Evolutionary conservation across 2,797 vertebrate genomes (phyloP), one percentile per base, ranked within the genome.

Genomic region (Rhynchonycteris naso): DNA sequence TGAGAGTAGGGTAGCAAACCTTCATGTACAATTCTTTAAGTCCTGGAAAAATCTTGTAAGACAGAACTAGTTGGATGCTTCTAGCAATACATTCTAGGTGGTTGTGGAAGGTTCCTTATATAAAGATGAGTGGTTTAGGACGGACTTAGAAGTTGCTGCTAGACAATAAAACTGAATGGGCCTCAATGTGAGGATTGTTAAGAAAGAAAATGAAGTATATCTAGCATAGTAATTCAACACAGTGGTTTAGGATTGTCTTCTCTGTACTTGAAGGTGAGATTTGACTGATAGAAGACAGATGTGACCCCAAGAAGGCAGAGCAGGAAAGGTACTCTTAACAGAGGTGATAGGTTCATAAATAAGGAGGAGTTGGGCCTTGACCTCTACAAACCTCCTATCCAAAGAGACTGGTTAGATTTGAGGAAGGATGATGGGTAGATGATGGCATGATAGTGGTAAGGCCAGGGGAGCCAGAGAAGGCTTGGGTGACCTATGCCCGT

Each of bases 101-200:
- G 35, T 81, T 90, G 24, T 94, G 33, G n/a, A 89, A 79, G 33
- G 12, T 65, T 96, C 52, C 47, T 88, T 95, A 72, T 71, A 47
- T 26, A 94, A 84, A 96, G n/a, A 15, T 90, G 80, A 94, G 50
- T 93, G 52, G 28, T 85, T 88, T 88, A 87, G 80, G 47, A 82
- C 91, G 43, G 56, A 47, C 54, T 92, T 87, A 76, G 66, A 95
- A 94, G 78, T 80, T 63, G 28, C 52, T 93, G 33, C 78, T 86
- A 26, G 85, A 89, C 47, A 91, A n/a, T 83, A 80, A 90, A 59
- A 91, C 59, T n/a, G 33, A 85, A 1, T 71, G 22, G 58, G 15
- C 54, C 74, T 93, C n/a, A 87, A 86, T 43, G 5, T 88, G 56
- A 95, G 5, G 69, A 38, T 58, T 43, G 30, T 78, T 35, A 58